These are phyloP conservation scores for Lamellibrachia satsuma DNA, from an alignment of 2,888 invertebrate species.

Conservation along the genomic window DNA sequence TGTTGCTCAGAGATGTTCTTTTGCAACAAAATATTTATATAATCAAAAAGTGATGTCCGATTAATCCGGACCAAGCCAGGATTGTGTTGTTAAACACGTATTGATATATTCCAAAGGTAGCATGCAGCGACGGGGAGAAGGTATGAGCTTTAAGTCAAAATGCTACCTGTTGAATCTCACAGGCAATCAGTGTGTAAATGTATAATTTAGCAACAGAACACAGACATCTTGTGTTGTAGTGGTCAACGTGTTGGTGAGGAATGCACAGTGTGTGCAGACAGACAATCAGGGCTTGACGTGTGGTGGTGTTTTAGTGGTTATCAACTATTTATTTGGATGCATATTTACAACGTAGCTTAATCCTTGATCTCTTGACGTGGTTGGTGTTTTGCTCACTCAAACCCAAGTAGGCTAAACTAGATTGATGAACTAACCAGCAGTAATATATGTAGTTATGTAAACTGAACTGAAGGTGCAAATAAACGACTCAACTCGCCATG, in stretches of 20 bases:
- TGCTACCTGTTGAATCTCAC: constrained; percentile 5
- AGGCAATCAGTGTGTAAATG: neutral
- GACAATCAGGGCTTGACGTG: neutral
- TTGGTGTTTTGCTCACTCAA: neutral
- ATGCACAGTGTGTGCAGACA: neutral
- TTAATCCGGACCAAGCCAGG: neutral
- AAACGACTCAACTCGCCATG: neutral
- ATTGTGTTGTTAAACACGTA: neutral
- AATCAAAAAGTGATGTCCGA: constrained; percentile 13
- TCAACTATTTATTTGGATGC: constrained; percentile 13
- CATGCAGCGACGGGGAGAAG: neutral
- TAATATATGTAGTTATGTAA: neutral
- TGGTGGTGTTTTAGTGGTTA: constrained; percentile 17
- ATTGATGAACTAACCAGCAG: neutral
- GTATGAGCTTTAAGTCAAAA: constrained; percentile 17
- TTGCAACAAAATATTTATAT: constrained; percentile 6
- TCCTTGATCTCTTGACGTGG: constrained; percentile 17
- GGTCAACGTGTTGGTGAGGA: neutral
- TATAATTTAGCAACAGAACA: neutral
- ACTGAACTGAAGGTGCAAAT: neutral
- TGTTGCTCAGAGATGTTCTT: neutral
- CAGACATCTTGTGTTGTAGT: neutral
- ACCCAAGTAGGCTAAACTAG: neutral
- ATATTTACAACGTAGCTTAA: neutral
- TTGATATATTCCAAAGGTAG: constrained; percentile 17